Evolutionary conservation across 92 coral and sea anemone species (phyloP), one percentile per base, ranked within the genome.

Genomic region (Virgularia gustaviana): DNA sequence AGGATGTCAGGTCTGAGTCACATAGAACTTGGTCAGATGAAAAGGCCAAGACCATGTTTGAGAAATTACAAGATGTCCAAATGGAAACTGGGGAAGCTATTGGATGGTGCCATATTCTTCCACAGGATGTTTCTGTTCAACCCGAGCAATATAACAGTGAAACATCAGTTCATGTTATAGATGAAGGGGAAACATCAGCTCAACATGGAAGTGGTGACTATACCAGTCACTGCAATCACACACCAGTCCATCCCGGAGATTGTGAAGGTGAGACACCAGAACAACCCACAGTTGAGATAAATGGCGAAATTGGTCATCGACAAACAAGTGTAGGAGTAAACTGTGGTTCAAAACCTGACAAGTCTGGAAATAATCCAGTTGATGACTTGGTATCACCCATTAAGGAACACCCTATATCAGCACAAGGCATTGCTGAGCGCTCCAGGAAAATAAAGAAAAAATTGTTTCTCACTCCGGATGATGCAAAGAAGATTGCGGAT

Each of bases 341-440:
- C n/a, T n/a, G n/a, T n/a, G n/a, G n/a, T n/a, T n/a, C n/a, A n/a
- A n/a, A n/a, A n/a, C n/a, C n/a, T n/a, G n/a, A n/a, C n/a, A n/a
- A n/a, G n/a, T 16, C 53, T 61, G 34, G 4, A 27, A 58, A 20
- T n/a, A 6, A 58, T 9, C 5, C 6, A 58, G 28, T 27, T 58
- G 65, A 6, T 54, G 54, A 60, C 15, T 10, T 77, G 29, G 31
- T 77, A 9, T 68, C 83, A 56, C 82, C 74, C 19, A 39, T 82
- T 71, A 82, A 82, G 51, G 61, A 59, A 53, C 72, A 52, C 49
- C 83, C 83, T 49, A 54, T 39, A 45, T 52, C 71, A 31, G 47
- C 70, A 52, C 9, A 8, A 19, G 54, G 61, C 49, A 77, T 75
- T 68, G 59, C 43, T 47, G 58, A 57, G 18, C 47, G 58, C 31